Evolutionary conservation across 2,113 vertebrate species (phyloP), one percentile per base, ranked within the genome.

Genomic region (Paedocypris sp.): DNA sequence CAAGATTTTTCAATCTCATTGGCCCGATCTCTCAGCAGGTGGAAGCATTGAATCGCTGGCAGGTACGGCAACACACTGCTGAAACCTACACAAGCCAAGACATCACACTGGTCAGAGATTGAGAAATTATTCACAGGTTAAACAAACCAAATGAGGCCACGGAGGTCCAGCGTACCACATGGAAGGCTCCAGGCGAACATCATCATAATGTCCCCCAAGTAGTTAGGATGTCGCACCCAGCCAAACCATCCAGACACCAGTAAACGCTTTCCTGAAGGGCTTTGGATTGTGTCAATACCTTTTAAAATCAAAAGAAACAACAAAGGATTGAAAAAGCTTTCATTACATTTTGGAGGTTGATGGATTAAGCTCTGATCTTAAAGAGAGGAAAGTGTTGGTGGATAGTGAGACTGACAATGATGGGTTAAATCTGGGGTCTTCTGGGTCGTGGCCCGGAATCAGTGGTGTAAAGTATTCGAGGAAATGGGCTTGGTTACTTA

Each of bases 141-240:
- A 2, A 66, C 32, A 29, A 3, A 20, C 28, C 26, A 45, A 2
- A 2, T 20, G 1, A 10, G 16, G 8, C 23, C 9, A 5, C 6
- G 29, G n/a, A 9, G 1, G 7, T 32, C 4, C 9, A 28, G 28
- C 16, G 60, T 28, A 77, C 75, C 70, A 12, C 75, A 77, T 19
- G 73, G 73, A 6, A 77, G 60, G 32, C 52, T 50, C 73, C 73
- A 75, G 54, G 73, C 65, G 5, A 75, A 35, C 62, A 32, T 66
- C 64, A 73, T 61, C 46, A 77, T 1, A 2, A 73, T 51, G 52
- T 77, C 75, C 29, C 75, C 75, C 3, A 71, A 29, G 18, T 77
- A 77, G 9, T 77, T 75, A 2, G 75, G 75, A 42, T 77, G 75
- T n/a, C 75, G 49, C 4, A 75, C 60, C 70, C 70, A 77, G 3